These are phyloP conservation scores for Mobula hypostoma DNA, from an alignment of 2,113 vertebrate genomes.

Conservation along the genomic window DNA sequence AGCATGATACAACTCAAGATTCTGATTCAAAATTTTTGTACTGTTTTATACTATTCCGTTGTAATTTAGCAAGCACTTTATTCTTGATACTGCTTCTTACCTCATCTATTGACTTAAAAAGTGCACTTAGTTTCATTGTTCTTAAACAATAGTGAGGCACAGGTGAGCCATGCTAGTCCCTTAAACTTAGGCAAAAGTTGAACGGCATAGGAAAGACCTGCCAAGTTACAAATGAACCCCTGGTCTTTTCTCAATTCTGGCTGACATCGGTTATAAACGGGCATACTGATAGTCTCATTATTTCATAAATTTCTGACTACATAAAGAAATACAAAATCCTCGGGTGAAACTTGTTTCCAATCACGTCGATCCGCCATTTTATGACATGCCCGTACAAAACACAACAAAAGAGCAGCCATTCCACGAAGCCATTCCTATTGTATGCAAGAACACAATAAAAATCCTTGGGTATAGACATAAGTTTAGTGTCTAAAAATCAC, in stretches of 20 bases:
- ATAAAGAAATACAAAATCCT: neutral
- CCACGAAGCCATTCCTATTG: constrained; percentile 46
- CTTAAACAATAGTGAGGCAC: neutral
- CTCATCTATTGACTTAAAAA: neutral
- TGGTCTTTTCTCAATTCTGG: neutral
- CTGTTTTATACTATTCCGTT: neutral
- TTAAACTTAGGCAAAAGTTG: neutral
- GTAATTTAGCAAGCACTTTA: neutral
- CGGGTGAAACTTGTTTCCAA: constrained; percentile 59
- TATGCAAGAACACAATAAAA: neutral
- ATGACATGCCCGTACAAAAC: constrained; percentile 95
- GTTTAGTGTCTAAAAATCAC: too few relatives aligned
- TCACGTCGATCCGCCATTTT: constrained; percentile 89
- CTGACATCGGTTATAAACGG: neutral
- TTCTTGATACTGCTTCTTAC: neutral
- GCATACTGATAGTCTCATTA: too few relatives aligned
- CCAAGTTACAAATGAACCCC: neutral
- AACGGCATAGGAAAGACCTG: neutral
- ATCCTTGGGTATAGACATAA: too few relatives aligned
- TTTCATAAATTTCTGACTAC: neutral
- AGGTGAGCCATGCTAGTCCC: neutral
- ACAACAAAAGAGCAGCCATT: constrained; percentile 99
- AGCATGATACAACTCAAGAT: too few relatives aligned
- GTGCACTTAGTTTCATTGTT: neutral
- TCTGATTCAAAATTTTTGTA: too few relatives aligned